phyloP scores from a whole-genome alignment of 1,140 invertebrate genomes.

The Anthonomus grandis region DNA sequence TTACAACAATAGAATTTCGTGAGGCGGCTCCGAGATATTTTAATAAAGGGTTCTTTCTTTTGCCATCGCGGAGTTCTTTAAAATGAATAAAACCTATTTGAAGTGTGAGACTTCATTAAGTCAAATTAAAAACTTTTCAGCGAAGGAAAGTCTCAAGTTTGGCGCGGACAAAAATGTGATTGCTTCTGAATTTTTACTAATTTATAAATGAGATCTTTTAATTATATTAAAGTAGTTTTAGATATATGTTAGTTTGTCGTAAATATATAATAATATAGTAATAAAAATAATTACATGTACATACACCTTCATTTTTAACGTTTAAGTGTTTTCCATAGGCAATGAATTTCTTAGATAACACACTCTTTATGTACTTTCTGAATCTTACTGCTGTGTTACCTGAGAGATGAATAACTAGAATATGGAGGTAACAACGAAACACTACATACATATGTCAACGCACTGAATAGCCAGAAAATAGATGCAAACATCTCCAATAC shows the following conservation, averaged over 20 bases:
- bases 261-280: neutral
- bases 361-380: too few species aligned
- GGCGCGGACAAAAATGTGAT: too few species aligned
- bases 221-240: neutral
- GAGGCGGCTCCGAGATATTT: slow-evolving; percentile 20
- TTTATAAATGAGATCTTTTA: neutral
- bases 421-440: too few species aligned
- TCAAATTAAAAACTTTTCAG: slow-evolving; percentile 22
- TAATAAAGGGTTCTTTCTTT: slow-evolving; percentile 22
- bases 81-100: slow-evolving; percentile 24
- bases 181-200: neutral
- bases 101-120: slow-evolving; percentile 22
- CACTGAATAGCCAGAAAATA: too few species aligned
- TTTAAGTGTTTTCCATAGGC: too few species aligned
- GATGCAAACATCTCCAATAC: too few species aligned
- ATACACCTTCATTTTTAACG: neutral
- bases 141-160: too few species aligned
- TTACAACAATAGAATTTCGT: slow-evolving; percentile 23
- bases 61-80: neutral
- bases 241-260: neutral
- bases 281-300: neutral
- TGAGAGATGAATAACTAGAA: too few species aligned
- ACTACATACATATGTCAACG: too few species aligned
- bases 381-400: too few species aligned
- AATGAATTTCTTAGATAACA: too few species aligned